Conservation (phyloP, 2,888 invertebrate species). For the Leptura quadrifasciata region DNA sequence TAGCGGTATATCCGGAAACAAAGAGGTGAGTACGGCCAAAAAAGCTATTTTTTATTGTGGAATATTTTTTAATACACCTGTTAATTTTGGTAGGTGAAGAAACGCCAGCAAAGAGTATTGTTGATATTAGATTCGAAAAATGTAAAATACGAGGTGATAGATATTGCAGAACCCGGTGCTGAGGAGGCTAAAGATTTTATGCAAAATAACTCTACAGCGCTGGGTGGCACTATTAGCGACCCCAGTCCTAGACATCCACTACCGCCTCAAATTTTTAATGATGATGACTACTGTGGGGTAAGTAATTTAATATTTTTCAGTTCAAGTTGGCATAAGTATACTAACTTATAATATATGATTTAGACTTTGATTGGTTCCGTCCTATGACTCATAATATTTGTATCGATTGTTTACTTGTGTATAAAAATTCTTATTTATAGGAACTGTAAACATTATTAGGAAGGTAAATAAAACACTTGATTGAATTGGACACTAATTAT, state of each 20-base stretch:
- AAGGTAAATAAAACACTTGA: too few relatives aligned
- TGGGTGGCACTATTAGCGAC: slow-evolving; percentile 84
- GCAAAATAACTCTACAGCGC: slow-evolving; percentile 89
- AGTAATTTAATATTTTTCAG: slow-evolving; percentile 67
- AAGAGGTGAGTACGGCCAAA: slow-evolving; percentile 83
- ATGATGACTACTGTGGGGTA: slow-evolving; percentile 94
- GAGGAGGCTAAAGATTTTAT: slow-evolving; percentile 93
- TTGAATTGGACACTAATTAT: too few relatives aligned
- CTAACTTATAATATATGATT: too few relatives aligned
- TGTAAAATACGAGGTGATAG: slow-evolving; percentile 92
- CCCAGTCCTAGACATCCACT: slow-evolving; percentile 86
- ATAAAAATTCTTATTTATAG: too few relatives aligned
- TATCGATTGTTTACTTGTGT: too few relatives aligned
- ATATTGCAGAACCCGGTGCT: slow-evolving; percentile 95
- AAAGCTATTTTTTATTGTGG: slow-evolving; percentile 12
- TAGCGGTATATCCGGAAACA: slow-evolving; percentile 94
- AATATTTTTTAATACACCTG: slow-evolving; percentile 45
- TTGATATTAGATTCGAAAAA: slow-evolving; percentile 95
- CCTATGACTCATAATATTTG: too few relatives aligned
- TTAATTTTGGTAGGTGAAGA: slow-evolving; percentile 85
- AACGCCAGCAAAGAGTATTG: slow-evolving; percentile 93
- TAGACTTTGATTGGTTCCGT: too few relatives aligned
- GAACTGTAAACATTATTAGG: too few relatives aligned
- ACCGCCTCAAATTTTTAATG: slow-evolving; percentile 96
- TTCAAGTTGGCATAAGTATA: too few relatives aligned